Base-by-base conservation (phyloP, 1,140 invertebrate genomes). In the Zaprionus camerounensis region DNA sequence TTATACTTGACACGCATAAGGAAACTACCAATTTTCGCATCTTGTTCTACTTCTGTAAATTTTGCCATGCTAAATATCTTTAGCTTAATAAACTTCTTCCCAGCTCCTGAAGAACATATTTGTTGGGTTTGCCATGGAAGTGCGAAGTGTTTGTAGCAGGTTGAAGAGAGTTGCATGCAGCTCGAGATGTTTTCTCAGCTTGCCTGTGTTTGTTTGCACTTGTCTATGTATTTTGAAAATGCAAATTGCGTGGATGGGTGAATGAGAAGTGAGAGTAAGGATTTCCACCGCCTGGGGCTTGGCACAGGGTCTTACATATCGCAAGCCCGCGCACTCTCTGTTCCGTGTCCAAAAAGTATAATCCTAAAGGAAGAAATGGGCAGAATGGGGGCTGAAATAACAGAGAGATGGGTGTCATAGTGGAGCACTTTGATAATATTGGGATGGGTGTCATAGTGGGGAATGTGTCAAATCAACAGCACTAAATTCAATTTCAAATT, bases 401-500 rank as follows among this genome's bases (percentile, higher is more conserved):
- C 22, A n/a, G 2, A 9, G 53, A 15, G 13, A 5, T 6, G 5
- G 15, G 17, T 46, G n/a, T 9, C 5, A 49, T 55, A 53, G 31
- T 31, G 31, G 9, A 11, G 31, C 9, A 53, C 24, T 55, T 12
- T 51, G 9, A 11, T 26, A 55, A 15, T 31, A 56, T 9, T 5
- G 53, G 22, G 9, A 11, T 12, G 11, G 15, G 13, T 49, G n/a
- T 5, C 5, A 20, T 46, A 17, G 38, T 20, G n/a, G 49, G 34
- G 22, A 17, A 53, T 53, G 20, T 75, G 61, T 73, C 76, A 80
- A 76, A 86, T 82, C 72, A 82, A 87, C 64, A 83, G 77, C 62
- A 71, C 63, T 38, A 83, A 82, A 88, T 88, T 87, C 84, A 78
- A 87, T 88, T 87, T 80, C 77, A 87, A 88, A 87, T 88, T 83